Conservation (phyloP, 2,113 vertebrate genomes). For the Corythoichthys intestinalis region DNA sequence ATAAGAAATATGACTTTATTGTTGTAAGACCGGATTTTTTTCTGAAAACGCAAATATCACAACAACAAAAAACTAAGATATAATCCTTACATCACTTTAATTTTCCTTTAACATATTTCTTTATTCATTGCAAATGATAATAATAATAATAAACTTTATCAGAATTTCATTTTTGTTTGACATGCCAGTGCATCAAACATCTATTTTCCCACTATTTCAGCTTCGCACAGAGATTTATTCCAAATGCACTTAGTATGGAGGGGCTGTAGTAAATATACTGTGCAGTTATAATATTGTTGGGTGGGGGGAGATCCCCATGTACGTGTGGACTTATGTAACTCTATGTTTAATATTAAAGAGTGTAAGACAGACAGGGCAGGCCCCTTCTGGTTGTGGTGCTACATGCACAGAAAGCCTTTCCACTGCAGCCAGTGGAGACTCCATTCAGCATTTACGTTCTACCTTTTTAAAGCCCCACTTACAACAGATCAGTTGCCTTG, state of each 20-base stretch:
- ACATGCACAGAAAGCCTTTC: constrained; percentile 66
- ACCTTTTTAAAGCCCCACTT: constrained; percentile 19
- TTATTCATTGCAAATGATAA: no score
- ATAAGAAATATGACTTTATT: no score
- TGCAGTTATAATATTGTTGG: no score
- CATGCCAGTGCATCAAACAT: not conserved
- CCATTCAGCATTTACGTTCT: constrained; percentile 43
- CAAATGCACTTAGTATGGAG: not conserved
- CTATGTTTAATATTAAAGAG: constrained; percentile 22
- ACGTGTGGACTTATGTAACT: not conserved
- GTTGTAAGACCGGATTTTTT: no score
- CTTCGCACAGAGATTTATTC: not conserved
- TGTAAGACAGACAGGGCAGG: constrained; percentile 62
- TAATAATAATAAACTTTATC: not conserved
- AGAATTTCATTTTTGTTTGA: not conserved
- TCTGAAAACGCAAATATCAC: no score
- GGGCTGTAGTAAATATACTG: not conserved
- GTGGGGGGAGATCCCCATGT: not conserved
- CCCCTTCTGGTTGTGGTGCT: constrained; percentile 66
- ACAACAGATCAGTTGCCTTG: constrained; percentile 67
- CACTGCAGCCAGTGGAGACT: constrained; percentile 59
- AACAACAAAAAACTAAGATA: no score
- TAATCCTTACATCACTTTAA: no score
- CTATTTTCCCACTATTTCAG: not conserved
- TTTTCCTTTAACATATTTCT: no score